A percentile compares a stretch with the other conserved stretches of the same genome.
Conservation (phyloP, 2,888 invertebrate genomes). For the Euclidia mi region DNA sequence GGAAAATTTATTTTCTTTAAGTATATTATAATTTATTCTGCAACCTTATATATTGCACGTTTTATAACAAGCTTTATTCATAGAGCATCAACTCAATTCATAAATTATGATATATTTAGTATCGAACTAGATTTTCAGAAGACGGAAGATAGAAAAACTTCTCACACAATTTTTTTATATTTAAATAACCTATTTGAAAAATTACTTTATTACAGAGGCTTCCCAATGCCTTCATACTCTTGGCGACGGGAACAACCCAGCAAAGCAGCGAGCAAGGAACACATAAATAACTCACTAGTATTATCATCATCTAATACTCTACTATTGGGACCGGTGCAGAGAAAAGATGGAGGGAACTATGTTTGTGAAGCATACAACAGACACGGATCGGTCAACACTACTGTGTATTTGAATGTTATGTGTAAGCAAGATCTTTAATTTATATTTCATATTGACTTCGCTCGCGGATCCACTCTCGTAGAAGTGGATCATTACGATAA, state of each 20-base stretch:
- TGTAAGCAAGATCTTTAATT: conserved; percentile 91
- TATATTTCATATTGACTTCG: not conserved
- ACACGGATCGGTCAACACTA: conserved; percentile 93
- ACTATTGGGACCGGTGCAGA: conserved; percentile 91
- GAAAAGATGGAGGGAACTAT: conserved; percentile 94
- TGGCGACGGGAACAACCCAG: conserved; percentile 91
- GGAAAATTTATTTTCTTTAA: too few relatives aligned
- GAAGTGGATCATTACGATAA: too few relatives aligned
- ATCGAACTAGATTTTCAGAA: too few relatives aligned
- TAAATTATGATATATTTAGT: too few relatives aligned
- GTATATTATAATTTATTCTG: too few relatives aligned
- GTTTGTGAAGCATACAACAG: conserved; percentile 94
- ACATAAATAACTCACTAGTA: conserved; percentile 73
- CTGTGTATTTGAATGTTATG: conserved; percentile 94
- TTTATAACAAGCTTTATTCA: too few relatives aligned
- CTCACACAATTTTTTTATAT: too few relatives aligned
- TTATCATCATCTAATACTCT: conserved; percentile 83
- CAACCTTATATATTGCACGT: too few relatives aligned
- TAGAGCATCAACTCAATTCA: too few relatives aligned
- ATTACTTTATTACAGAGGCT: conserved; percentile 87
- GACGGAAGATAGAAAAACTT: too few relatives aligned
- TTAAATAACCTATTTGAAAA: too few relatives aligned
- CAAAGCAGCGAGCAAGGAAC: conserved; percentile 67
- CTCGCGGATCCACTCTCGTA: conserved; percentile 5
- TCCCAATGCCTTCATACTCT: conserved; percentile 92